These are phyloP conservation scores for Lithophane leautieri DNA, from an alignment of 2,888 invertebrate genomes.

Conservation along the genomic window DNA sequence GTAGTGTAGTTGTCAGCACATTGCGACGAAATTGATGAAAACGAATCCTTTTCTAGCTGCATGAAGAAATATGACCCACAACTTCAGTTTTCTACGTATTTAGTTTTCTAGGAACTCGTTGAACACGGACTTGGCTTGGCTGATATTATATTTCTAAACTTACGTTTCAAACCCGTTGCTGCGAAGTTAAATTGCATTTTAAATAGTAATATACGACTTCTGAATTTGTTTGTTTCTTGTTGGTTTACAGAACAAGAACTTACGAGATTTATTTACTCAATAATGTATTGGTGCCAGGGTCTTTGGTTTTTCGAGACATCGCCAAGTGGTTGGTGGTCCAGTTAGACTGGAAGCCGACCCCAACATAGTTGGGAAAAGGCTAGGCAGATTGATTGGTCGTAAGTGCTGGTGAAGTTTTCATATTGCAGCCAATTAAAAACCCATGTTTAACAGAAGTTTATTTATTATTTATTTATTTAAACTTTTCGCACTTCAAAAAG, in stretches of 20 bases:
- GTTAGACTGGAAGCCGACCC: too few relatives aligned
- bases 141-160: slow-evolving; percentile 37
- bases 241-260: background rate
- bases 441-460: too few relatives aligned
- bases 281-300: background rate
- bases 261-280: background rate
- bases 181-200: slow-evolving; percentile 52
- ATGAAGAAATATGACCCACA: background rate
- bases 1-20: too few relatives aligned
- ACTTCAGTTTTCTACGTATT: background rate
- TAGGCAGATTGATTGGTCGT: too few relatives aligned
- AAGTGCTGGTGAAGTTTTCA: too few relatives aligned
- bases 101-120: slow-evolving; percentile 17
- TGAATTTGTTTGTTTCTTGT: slow-evolving; percentile 9
- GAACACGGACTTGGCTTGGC: slow-evolving; percentile 52
- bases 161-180: slow-evolving; percentile 27
- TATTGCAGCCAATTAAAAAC: too few relatives aligned
- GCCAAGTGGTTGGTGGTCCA: background rate
- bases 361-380: too few relatives aligned
- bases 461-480: too few relatives aligned
- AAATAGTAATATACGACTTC: slow-evolving; percentile 34
- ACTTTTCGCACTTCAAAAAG: too few relatives aligned
- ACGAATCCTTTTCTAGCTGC: background rate
- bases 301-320: background rate
- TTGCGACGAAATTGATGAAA: background rate